phyloP scores from a whole-genome alignment of 2,797 vertebrate genomes.

The Channa striata region DNA sequence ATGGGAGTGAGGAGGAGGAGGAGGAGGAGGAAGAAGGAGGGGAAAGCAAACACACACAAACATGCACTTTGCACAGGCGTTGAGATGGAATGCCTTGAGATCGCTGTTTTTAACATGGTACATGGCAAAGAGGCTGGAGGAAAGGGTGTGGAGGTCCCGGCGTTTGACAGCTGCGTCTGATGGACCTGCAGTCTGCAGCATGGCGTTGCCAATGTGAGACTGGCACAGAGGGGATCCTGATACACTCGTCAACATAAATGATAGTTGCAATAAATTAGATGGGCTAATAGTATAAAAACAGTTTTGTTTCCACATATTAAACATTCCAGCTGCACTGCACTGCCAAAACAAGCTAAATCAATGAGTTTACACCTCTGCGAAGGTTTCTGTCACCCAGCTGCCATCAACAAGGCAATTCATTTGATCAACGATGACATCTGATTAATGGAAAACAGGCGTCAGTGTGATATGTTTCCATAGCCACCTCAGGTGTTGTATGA shows the following conservation, averaged over 20 bases:
- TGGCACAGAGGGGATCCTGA: background rate
- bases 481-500: constrained; percentile 25
- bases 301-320: no score
- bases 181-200: constrained; percentile 30
- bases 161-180: constrained; percentile 19
- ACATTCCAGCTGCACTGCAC: background rate
- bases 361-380: constrained; percentile 10
- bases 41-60: background rate
- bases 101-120: constrained; percentile 40
- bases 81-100: constrained; percentile 20
- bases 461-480: constrained; percentile 15
- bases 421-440: constrained; percentile 40
- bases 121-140: constrained; percentile 49
- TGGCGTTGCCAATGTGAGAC: background rate
- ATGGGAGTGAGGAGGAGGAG: constrained; percentile 1
- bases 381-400: constrained; percentile 13
- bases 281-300: background rate
- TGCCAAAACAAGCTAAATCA: constrained; percentile 22
- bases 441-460: constrained; percentile 46
- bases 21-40: background rate
- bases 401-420: background rate
- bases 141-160: background rate
- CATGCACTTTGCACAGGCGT: constrained; percentile 16
- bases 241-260: background rate
- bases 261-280: constrained; percentile 13